phyloP scores from a whole-genome alignment of 2,113 vertebrate genomes.

The Lucifuga dentata region DNA sequence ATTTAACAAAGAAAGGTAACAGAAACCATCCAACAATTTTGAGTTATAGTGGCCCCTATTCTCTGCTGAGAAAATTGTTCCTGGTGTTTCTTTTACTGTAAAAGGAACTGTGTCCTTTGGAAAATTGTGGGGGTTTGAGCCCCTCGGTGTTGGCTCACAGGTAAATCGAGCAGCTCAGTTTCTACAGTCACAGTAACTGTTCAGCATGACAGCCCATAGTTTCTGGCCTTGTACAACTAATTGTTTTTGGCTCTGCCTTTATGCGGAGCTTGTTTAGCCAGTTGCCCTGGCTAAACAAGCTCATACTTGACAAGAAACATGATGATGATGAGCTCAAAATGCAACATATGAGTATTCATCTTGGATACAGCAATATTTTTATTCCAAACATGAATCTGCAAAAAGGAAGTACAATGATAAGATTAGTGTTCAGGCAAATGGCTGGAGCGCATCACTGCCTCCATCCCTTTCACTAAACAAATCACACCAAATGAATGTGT shows the following conservation, averaged over 20 bases:
- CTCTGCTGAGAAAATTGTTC: conserved; percentile 5
- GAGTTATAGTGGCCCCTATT: conserved; percentile 20
- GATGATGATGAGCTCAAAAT: too few species aligned
- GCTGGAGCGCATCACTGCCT: neutral
- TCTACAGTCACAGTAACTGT: conserved; percentile 28
- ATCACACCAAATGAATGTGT: conserved; percentile 13
- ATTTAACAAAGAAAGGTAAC: conserved; percentile 24
- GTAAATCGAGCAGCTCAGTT: conserved; percentile 29
- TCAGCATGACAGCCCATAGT: conserved; percentile 22
- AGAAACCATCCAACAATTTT: conserved; percentile 9
- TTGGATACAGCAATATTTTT: neutral
- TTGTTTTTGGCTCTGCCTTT: conserved; percentile 50
- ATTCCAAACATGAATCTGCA: neutral
- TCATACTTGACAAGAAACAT: neutral
- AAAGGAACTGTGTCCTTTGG: conserved; percentile 19
- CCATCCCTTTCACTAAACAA: neutral
- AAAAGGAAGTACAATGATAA: neutral
- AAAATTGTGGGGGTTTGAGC: conserved; percentile 36
- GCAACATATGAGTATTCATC: neutral
- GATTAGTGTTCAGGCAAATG: conserved; percentile 2
- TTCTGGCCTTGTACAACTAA: conserved; percentile 52
- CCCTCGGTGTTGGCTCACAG: conserved; percentile 30
- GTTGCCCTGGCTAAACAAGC: conserved; percentile 23
- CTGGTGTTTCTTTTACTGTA: conserved; percentile 28
- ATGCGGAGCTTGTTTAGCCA: too few species aligned